Conservation (phyloP, 2,888 invertebrate genomes). For the Gari tellinella region DNA sequence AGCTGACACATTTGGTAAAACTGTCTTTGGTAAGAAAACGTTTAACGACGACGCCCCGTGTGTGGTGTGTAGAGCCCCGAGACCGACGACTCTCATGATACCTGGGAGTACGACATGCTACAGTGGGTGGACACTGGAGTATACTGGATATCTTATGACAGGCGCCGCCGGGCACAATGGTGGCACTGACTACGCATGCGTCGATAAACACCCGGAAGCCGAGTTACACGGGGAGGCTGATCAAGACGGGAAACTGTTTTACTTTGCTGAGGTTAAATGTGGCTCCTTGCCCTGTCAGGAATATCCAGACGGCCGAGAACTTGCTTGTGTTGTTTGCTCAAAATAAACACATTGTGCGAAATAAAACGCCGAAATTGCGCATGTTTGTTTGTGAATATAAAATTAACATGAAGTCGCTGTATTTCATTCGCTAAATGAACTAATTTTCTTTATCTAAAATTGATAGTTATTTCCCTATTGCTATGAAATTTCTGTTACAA, state of each 20-base stretch:
- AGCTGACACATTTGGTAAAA: not conserved
- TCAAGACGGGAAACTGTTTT: conserved; percentile 16
- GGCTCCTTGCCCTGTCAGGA: conserved; percentile 26
- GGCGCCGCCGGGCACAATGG: not conserved
- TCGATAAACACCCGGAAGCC: conserved; percentile 23
- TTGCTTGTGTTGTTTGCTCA: conserved; percentile 32
- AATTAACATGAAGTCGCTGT: too few species aligned
- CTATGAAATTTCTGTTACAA: too few species aligned
- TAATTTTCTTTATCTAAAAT: too few species aligned
- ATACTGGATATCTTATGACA: too few species aligned
- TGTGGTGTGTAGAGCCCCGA: conserved; percentile 6
- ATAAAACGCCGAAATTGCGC: too few species aligned
- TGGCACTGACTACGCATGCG: conserved; percentile 17
- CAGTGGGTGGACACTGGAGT: too few species aligned
- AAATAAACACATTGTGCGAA: too few species aligned
- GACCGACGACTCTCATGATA: too few species aligned
- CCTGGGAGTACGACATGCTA: too few species aligned
- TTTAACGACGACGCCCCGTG: conserved; percentile 25
- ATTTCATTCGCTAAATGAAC: too few species aligned
- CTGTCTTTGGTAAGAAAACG: not conserved
- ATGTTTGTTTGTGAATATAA: too few species aligned
- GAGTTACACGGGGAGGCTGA: conserved; percentile 10
- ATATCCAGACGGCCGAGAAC: conserved; percentile 28
- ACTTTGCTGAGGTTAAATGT: conserved; percentile 29
- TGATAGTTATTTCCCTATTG: too few species aligned